These are phyloP conservation scores for Heterodera schachtii DNA, from an alignment of 1,140 invertebrate genomes.

Conservation along the genomic window DNA sequence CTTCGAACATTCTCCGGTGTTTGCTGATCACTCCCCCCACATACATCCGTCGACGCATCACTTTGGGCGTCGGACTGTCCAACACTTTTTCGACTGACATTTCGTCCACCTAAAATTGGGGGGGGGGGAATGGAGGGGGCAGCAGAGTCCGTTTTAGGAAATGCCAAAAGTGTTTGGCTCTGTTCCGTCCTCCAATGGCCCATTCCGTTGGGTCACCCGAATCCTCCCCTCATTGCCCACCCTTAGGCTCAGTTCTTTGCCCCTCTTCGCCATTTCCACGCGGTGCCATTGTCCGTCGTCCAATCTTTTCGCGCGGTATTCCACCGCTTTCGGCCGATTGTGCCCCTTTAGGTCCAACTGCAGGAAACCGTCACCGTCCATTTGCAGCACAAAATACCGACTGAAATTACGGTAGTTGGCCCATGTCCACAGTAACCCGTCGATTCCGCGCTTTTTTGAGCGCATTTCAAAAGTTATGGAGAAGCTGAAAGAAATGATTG, in stretches of 20 bases:
- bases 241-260: slow-evolving; percentile 41
- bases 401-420: slow-evolving; percentile 61
- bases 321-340: slow-evolving; percentile 50
- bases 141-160: too few relatives aligned
- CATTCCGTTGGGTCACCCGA: too few relatives aligned
- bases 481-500: slow-evolving; percentile 53
- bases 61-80: slow-evolving; percentile 57
- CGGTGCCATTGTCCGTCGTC: slow-evolving; percentile 63
- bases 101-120: slow-evolving; percentile 49
- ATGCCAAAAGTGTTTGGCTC: too few relatives aligned
- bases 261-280: slow-evolving; percentile 51
- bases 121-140: too few relatives aligned
- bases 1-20: slow-evolving; percentile 50
- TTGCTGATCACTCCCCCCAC: slow-evolving; percentile 64
- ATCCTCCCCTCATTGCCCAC: not conserved
- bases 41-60: slow-evolving; percentile 60
- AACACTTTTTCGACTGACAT: slow-evolving; percentile 36
- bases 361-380: slow-evolving; percentile 54
- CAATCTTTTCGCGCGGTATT: slow-evolving; percentile 45
- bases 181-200: too few relatives aligned
- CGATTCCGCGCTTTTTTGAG: slow-evolving; percentile 36
- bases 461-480: slow-evolving; percentile 44
- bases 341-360: slow-evolving; percentile 55
- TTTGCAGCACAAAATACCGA: slow-evolving; percentile 58
- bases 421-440: slow-evolving; percentile 62